These are phyloP conservation scores for Hydrophis major DNA, from an alignment of 2,797 vertebrate species.

Conservation along the genomic window DNA sequence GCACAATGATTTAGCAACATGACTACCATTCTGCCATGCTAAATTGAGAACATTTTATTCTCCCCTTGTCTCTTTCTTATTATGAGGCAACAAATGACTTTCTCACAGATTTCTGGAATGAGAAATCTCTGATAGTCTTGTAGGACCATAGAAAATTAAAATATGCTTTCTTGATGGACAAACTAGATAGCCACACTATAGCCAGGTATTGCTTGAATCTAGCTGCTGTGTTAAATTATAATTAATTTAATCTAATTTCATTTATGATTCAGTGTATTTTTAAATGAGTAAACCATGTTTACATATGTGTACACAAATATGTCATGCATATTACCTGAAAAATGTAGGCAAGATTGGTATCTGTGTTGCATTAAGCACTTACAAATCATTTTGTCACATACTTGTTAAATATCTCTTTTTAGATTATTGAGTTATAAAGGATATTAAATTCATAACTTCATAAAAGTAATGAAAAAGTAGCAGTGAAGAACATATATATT, in stretches of 20 bases:
- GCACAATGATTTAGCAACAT: neutral
- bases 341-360: neutral
- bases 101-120: neutral
- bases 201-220: neutral
- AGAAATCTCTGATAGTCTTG: neutral
- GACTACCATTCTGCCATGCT: slow-evolving; percentile 1
- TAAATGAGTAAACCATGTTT: neutral
- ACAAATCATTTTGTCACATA: neutral
- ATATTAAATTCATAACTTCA: neutral
- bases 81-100: neutral
- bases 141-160: neutral
- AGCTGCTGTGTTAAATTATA: neutral
- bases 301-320: neutral
- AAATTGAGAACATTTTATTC: neutral
- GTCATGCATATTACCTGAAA: neutral
- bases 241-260: neutral
- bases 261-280: neutral
- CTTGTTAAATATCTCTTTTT: neutral
- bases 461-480: neutral
- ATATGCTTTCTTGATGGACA: neutral
- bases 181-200: neutral
- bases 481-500: neutral
- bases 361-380: neutral
- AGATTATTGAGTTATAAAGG: neutral
- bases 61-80: no score